Evolutionary conservation across 2,797 vertebrate species (phyloP), one percentile per base, ranked within the genome.

Genomic region (Notolabrus celidotus): DNA sequence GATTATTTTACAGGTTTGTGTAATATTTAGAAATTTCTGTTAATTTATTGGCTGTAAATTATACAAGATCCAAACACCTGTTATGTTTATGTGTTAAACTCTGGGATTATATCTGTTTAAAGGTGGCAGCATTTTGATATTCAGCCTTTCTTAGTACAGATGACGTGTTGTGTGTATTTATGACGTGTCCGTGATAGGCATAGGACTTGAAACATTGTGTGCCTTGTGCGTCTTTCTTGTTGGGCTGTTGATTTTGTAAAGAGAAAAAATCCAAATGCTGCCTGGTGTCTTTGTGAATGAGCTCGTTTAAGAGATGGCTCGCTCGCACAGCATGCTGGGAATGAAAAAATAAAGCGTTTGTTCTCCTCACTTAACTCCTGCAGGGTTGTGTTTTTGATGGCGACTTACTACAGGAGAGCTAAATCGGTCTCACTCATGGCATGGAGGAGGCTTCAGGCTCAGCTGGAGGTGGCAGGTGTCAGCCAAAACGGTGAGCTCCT

Each of bases 381-480:
- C 0, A 0, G 25, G 15, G n/a, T 57, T 0, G 4, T 82, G 75
- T 82, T 65, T 74, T 60, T 69, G 72, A 77, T 66, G 50, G 46
- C 11, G 5, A 4, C 3, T 43, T 58, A 16, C 54, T 56, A 39
- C 65, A 67, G 38, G 6, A 2, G 4, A 16, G 52, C 62, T 74
- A 61, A 64, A 77, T 57, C 6, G 0, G 54, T 79, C 72, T 36
- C 12, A 38, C 47, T 45, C n/a, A 16, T 74, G 79, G 67, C 69
- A 20, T 85, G 67, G 53, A 83, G 83, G 17, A 83, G 73, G 31
- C 69, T 82, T 38, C 1, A 68, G 60, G 7, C 64, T 69, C 89
- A 86, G 83, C 73, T 89, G 86, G 61, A 77, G 61, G 29, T 80
- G 86, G 67, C 87, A 88, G 83, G 42, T 82, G 70, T 77, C 58